Evolutionary conservation across 2,797 vertebrate genomes (phyloP).

Genomic region (Esox masquinongy): DNA sequence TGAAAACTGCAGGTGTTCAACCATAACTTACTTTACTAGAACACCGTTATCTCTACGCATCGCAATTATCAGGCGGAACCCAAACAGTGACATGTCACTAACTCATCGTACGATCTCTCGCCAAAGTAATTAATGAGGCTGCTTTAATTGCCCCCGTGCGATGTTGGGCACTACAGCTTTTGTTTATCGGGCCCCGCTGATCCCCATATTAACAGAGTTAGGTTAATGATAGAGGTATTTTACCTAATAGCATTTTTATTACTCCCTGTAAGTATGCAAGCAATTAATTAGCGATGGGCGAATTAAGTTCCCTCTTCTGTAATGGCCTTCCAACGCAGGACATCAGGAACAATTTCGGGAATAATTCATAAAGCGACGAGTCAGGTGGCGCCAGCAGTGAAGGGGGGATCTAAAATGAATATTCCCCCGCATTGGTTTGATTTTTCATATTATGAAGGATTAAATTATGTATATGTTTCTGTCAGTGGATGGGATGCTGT

Average conservation of each 20-base stretch:
- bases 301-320: constrained; percentile 74
- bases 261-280: constrained; percentile 76
- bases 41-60: neutral
- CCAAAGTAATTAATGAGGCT: constrained; percentile 74
- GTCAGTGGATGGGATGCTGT: constrained; percentile 50
- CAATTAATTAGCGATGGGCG: constrained; percentile 79
- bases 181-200: constrained; percentile 82
- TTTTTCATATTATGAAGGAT: constrained; percentile 67
- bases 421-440: constrained; percentile 56
- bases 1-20: neutral
- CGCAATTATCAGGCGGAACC: constrained; percentile 32
- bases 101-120: constrained; percentile 63
- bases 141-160: constrained; percentile 77
- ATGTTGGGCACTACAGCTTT: constrained; percentile 68
- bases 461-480: constrained; percentile 67
- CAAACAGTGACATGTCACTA: constrained; percentile 52
- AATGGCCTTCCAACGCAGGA: constrained; percentile 77
- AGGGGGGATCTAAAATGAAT: constrained; percentile 41
- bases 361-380: constrained; percentile 73
- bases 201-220: constrained; percentile 82
- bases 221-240: constrained; percentile 86
- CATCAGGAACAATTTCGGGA: constrained; percentile 75
- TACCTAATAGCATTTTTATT: constrained; percentile 86
- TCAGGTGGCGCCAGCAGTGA: constrained; percentile 55
- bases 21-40: neutral